Conservation (phyloP, 2,888 invertebrate genomes). For the Neoitamus cyanurus region DNA sequence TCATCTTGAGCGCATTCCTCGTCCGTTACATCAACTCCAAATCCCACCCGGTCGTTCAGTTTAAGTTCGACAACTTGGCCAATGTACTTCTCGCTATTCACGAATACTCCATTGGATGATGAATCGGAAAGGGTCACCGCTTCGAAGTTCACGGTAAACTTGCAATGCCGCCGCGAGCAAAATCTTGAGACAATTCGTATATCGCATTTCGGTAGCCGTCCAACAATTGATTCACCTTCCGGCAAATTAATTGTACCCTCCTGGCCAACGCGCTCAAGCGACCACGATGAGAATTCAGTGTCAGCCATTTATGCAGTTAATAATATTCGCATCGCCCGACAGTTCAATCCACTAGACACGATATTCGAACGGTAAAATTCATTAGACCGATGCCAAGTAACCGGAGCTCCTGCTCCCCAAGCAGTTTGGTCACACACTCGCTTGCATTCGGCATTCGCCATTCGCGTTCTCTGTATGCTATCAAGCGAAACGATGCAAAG, state of each 20-base stretch:
- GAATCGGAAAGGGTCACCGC: not conserved
- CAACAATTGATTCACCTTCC: slow-evolving; percentile 58
- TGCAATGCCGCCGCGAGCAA: slow-evolving; percentile 60
- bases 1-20: not conserved
- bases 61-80: not conserved
- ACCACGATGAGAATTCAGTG: slow-evolving; percentile 54
- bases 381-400: no score
- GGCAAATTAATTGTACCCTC: slow-evolving; percentile 54
- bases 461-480: no score
- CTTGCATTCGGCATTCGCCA: no score
- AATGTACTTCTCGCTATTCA: slow-evolving; percentile 54
- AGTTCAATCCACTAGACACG: no score
- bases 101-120: slow-evolving; percentile 60
- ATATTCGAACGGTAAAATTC: no score
- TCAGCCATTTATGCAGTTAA: slow-evolving; percentile 43
- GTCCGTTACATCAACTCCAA: slow-evolving; percentile 46
- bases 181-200: slow-evolving; percentile 54
- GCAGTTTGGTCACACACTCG: no score
- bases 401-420: no score
- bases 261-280: slow-evolving; percentile 54
- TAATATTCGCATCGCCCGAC: no score
- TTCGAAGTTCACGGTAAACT: slow-evolving; percentile 50
- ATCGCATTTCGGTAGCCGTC: slow-evolving; percentile 55
- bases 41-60: slow-evolving; percentile 49
- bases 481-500: no score